Evolutionary conservation across 1,140 invertebrate genomes (phyloP), one percentile per base, ranked within the genome.

Genomic region (Micrasema minimum): DNA sequence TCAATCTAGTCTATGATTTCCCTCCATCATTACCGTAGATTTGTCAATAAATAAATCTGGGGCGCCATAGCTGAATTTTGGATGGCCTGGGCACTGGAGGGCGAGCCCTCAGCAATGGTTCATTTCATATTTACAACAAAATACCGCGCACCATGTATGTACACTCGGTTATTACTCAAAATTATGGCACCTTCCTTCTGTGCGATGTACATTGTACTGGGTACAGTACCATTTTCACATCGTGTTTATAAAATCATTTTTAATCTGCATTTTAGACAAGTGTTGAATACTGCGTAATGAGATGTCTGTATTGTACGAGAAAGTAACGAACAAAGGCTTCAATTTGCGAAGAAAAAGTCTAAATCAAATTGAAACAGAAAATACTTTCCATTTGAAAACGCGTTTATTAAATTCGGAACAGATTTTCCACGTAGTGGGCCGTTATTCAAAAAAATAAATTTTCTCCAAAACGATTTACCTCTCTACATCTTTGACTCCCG

Each of bases 41-140:
- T 59, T 59, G 37, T 59, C 55, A 41, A 59, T 59, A 59, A 59
- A 59, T 59, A 59, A 59, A 59, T 59, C 55, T 59, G 37, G 37
- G 5, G 10, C 9, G 35, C 37, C 35, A 31, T 22, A 59, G 38
- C 55, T 59, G 55, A 59, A 59, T 59, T 59, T 43, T 22, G 37
- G 35, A 59, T 41, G 2, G 20, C 48, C 14, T 31, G 7, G 26
- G 22, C 11, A 22, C 22, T 7, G 50, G 11, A n/a, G 23, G n/a
- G n/a, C n/a, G n/a, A n/a, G n/a, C n/a, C n/a, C n/a, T n/a, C n/a
- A n/a, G 50, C 35, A 14, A 2, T 4, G 55, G 55, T 41, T 59
- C 55, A 41, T 12, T 20, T 59, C 35, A 22, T 59, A 59, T 59
- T 59, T 59, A 38, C 35, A 20, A 9, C 14, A 10, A 41, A 16